A percentile compares a stretch with the other conserved stretches of the same genome.
Evolutionary conservation across 1,140 invertebrate genomes (phyloP).

Genomic region (Rhagoletis pomonella): DNA sequence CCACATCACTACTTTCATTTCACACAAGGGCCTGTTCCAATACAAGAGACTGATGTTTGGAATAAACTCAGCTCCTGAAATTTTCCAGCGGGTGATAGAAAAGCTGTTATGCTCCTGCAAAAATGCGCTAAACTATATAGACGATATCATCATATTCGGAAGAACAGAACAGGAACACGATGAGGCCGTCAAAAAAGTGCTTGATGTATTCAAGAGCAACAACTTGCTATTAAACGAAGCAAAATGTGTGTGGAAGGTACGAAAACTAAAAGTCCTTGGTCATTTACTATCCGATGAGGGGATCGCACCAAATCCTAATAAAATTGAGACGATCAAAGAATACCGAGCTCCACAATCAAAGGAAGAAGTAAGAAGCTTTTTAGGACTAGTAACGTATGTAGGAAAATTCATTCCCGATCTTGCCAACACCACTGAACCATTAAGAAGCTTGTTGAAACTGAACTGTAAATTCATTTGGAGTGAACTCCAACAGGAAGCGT

Average conservation of each 20-base stretch:
- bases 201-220: conserved; percentile 59
- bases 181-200: conserved; percentile 56
- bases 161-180: conserved; percentile 61
- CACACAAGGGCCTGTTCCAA: conserved; percentile 63
- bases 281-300: too few species aligned
- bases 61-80: conserved; percentile 59
- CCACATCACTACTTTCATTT: conserved; percentile 61
- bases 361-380: too few species aligned
- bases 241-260: conserved; percentile 58
- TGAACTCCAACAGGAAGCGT: too few species aligned
- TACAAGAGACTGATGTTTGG: conserved; percentile 62
- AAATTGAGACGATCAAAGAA: too few species aligned
- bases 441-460: too few species aligned
- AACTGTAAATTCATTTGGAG: too few species aligned
- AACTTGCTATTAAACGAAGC: conserved; percentile 40
- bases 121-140: conserved; percentile 39
- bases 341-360: too few species aligned
- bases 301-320: too few species aligned
- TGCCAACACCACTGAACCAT: too few species aligned
- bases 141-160: conserved; percentile 58
- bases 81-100: conserved; percentile 61
- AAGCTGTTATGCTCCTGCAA: conserved; percentile 58
- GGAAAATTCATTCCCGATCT: too few species aligned
- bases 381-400: too few species aligned
- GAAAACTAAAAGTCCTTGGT: too few species aligned